These are phyloP conservation scores for Neotoma lepida DNA, from an alignment of 2,113 vertebrate genomes.

Conservation along the genomic window DNA sequence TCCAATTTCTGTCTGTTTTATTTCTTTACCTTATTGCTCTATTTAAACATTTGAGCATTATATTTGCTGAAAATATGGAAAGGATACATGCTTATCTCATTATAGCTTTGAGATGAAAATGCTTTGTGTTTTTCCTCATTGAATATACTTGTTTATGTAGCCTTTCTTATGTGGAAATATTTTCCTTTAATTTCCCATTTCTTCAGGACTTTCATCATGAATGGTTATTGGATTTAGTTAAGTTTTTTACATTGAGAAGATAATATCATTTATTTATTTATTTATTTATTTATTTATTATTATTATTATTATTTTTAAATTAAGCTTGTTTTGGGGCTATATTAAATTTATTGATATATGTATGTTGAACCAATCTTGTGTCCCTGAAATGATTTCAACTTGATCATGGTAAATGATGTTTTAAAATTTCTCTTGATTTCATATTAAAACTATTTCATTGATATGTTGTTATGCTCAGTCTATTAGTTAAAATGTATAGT, in stretches of 20 bases:
- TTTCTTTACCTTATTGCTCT: not conserved
- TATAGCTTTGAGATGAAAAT: not conserved
- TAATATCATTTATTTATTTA: not conserved
- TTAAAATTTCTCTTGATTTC: not conserved
- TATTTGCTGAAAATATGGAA: not conserved
- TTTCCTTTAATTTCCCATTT: not conserved
- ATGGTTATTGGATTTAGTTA: not conserved
- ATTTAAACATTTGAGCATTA: not conserved
- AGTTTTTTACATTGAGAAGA: not conserved
- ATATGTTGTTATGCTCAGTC: not conserved
- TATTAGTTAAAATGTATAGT: not conserved
- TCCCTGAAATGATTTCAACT: not conserved
- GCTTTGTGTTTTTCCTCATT: not conserved
- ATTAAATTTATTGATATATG: not conserved
- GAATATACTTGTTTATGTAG: not conserved
- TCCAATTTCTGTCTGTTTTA: not conserved
- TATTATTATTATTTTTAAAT: too few relatives aligned
- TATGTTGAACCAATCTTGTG: not conserved
- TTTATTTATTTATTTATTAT: too few relatives aligned
- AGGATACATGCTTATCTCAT: not conserved
- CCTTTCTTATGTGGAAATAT: not conserved
- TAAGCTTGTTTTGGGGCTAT: not conserved
- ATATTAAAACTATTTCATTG: not conserved
- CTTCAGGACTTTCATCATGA: not conserved
- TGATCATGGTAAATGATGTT: too few relatives aligned